phyloP scores from a whole-genome alignment of 2,797 vertebrate species.

The Lutjanus argentimaculatus region DNA sequence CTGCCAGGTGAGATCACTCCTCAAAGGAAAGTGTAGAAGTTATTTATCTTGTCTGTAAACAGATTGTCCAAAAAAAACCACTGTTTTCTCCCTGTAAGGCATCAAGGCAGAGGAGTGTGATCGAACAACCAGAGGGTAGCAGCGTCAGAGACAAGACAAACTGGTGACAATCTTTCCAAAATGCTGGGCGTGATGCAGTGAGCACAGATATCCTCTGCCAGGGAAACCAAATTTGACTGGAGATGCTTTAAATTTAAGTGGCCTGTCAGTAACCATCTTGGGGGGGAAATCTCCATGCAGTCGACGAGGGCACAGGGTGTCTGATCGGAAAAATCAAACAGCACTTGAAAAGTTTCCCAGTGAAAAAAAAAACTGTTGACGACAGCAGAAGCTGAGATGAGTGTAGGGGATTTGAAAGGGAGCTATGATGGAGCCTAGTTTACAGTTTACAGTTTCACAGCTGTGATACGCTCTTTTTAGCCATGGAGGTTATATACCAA shows the following conservation, averaged over 20 bases:
- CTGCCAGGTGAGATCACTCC: slow-evolving; percentile 1
- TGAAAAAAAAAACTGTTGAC: slow-evolving; percentile 9
- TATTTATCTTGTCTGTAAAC: slow-evolving; percentile 27
- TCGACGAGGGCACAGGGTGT: neutral
- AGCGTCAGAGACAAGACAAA: slow-evolving; percentile 8
- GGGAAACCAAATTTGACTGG: slow-evolving; percentile 20
- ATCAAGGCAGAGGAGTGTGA: slow-evolving; percentile 37
- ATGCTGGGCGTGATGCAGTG: neutral
- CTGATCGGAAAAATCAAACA: slow-evolving; percentile 22
- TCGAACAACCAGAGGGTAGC: slow-evolving; percentile 8
- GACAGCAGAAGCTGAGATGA: neutral
- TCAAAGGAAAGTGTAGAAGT: slow-evolving; percentile 12
- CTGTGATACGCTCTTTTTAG: slow-evolving; percentile 6
- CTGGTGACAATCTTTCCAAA: slow-evolving; percentile 11
- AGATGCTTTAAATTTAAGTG: slow-evolving; percentile 26
- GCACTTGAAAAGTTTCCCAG: slow-evolving; percentile 20
- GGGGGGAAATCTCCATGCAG: slow-evolving; percentile 12
- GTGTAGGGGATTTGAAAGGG: slow-evolving; percentile 22
- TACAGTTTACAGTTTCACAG: neutral
- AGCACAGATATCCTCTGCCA: slow-evolving; percentile 6
- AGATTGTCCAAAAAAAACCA: slow-evolving; percentile 35
- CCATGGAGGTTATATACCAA: neutral
- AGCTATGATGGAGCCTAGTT: neutral
- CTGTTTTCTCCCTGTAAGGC: slow-evolving; percentile 9
- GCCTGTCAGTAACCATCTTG: slow-evolving; percentile 8